These are phyloP conservation scores for Dynastes tityus DNA, from an alignment of 2,888 invertebrate genomes.

Conservation along the genomic window DNA sequence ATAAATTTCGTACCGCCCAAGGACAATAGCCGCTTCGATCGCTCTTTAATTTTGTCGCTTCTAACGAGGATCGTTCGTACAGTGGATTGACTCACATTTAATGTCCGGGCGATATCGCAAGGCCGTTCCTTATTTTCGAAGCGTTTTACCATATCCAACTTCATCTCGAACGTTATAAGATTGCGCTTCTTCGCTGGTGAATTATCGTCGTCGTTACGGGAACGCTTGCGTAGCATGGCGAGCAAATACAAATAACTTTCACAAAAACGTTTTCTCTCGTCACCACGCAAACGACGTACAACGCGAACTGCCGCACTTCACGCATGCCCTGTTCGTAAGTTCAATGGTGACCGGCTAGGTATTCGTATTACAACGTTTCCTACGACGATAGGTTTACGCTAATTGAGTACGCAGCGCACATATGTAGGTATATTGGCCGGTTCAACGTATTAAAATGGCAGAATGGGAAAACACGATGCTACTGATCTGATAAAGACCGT, in stretches of 20 bases:
- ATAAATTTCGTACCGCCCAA: conserved; percentile 30
- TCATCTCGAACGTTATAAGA: conserved; percentile 35
- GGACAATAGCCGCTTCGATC: conserved; percentile 26
- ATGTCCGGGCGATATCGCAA: conserved; percentile 33
- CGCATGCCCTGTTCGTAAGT: conserved; percentile 23
- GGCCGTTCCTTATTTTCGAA: conserved; percentile 38
- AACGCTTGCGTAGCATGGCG: conserved; percentile 9
- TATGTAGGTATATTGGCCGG: not conserved
- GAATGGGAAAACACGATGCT: too few species aligned
- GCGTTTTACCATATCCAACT: conserved; percentile 32
- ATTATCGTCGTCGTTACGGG: not conserved
- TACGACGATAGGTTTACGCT: conserved; percentile 9
- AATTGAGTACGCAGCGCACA: conserved; percentile 12
- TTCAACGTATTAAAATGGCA: not conserved
- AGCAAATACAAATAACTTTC: not conserved
- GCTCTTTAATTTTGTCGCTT: conserved; percentile 43
- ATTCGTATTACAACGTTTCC: conserved; percentile 22
- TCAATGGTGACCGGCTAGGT: not conserved
- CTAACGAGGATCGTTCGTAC: conserved; percentile 34
- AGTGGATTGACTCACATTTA: conserved; percentile 35
- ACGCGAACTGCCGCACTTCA: conserved; percentile 11
- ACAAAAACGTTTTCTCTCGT: conserved; percentile 1
- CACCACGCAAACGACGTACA: conserved; percentile 20
- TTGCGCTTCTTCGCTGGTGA: conserved; percentile 11
- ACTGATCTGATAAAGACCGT: too few species aligned